Conservation (phyloP, 1,140 invertebrate genomes). For the Drosophila yakuba region DNA sequence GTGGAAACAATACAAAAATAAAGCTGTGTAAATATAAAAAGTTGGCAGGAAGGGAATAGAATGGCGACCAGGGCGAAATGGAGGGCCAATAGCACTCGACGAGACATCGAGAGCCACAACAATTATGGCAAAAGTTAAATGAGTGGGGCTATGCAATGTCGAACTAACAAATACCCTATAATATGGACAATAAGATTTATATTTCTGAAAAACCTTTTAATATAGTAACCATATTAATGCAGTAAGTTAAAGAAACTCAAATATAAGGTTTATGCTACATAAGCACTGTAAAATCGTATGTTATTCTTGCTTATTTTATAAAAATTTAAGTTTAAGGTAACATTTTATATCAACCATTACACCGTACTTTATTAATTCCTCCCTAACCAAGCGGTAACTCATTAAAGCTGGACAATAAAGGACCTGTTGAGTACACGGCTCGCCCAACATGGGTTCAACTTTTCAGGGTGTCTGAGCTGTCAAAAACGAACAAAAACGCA, state of each 20-base stretch:
- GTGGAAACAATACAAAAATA: constrained; percentile 67
- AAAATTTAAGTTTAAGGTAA: too few species aligned
- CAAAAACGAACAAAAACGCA: neutral
- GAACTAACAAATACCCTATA: neutral
- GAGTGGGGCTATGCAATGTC: neutral
- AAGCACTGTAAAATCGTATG: too few species aligned
- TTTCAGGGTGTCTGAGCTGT: constrained; percentile 2
- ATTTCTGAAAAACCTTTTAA: too few species aligned
- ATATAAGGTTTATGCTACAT: too few species aligned
- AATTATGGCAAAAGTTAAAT: constrained; percentile 37
- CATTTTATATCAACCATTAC: too few species aligned
- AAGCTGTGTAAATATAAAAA: constrained; percentile 65
- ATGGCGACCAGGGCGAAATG: neutral
- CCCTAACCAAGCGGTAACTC: constrained; percentile 19
- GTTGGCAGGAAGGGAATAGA: constrained; percentile 4
- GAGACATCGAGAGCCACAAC: constrained; percentile 39
- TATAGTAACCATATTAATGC: neutral
- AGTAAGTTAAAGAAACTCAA: too few species aligned
- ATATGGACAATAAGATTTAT: too few species aligned
- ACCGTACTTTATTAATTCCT: neutral
- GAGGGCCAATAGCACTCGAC: constrained; percentile 26
- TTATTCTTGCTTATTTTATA: too few species aligned
- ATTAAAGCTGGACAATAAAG: constrained; percentile 53
- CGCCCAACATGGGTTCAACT: neutral
- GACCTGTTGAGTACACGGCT: neutral